Evolutionary conservation across 1,140 invertebrate species (phyloP), one percentile per base, ranked within the genome.

Genomic region (Conus betulinus): DNA sequence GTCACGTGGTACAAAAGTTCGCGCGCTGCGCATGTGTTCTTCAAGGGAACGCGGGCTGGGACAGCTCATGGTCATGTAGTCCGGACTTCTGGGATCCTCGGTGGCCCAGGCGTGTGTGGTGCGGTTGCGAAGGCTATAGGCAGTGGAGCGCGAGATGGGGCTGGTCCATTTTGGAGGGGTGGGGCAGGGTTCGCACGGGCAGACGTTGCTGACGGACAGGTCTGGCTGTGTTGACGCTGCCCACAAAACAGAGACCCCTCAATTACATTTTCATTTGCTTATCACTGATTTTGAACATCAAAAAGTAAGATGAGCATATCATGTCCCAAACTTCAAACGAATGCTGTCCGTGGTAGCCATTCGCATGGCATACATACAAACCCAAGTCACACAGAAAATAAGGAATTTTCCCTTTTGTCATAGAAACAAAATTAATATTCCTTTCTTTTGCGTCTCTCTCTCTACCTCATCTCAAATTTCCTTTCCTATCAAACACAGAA

Each of bases 11-110:
- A 91, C 85, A 74, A 85, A 82, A 17, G 79, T 53, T 63, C 74
- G n/a, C 74, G 88, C 71, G 74, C 25, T 25, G 57, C 79, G 88
- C 76, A 87, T 57, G 71, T 84, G 87, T 25, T 87, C 60, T 67
- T 89, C 84, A 17, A 89, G 39, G 78, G 83, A 82, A 60, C 82
- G 76, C 17, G 89, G 67, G 84, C 51, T 84, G 20, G 87, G 85
- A n/a, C 88, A 52, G 86, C 88, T 88, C 60, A 82, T 84, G 87
- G 76, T 87, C 88, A 90, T 88, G 55, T 74, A 51, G 84, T 87
- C 53, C 23, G 53, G 81, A 71, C 20, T 74, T 83, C 27, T 74
- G 17, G 55, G 78, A 39, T 67, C 83, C 10, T 60, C 89, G 10
- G 85, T n/a, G 57, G 86, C 76, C 51, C 55, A 82, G 63, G 84